Conservation (phyloP, 2,113 vertebrate genomes). For the Lepus americanus region DNA sequence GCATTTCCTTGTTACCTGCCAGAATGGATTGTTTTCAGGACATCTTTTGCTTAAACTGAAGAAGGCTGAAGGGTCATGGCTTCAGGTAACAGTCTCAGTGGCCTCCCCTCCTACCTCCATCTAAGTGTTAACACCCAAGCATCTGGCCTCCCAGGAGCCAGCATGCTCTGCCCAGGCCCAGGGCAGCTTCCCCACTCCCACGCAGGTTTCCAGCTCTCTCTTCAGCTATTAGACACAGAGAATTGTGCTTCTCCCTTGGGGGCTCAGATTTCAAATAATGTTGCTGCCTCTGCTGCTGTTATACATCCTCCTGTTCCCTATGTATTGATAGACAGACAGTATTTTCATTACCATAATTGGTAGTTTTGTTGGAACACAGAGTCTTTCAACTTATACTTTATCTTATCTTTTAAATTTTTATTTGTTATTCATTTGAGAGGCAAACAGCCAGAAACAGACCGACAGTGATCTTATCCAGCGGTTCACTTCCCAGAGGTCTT, state of each 20-base stretch:
- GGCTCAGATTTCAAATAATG: not conserved
- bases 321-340: not conserved
- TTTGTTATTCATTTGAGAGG: too few relatives aligned
- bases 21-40: not conserved
- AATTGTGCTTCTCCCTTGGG: not conserved
- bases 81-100: not conserved
- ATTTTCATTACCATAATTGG: not conserved
- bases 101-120: not conserved
- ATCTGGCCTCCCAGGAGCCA: not conserved
- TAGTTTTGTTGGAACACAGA: not conserved
- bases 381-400: constrained; percentile 23
- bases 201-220: not conserved
- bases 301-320: not conserved
- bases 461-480: too few relatives aligned
- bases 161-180: too few relatives aligned
- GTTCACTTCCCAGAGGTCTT: too few relatives aligned
- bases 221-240: not conserved
- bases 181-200: too few relatives aligned
- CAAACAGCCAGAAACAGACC: too few relatives aligned
- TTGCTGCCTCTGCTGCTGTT: not conserved
- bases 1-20: not conserved
- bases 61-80: not conserved
- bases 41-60: not conserved
- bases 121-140: not conserved
- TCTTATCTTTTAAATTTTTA: too few relatives aligned